Conservation (phyloP, 2,113 vertebrate genomes). For the Brachyhypopomus occidentalis region DNA sequence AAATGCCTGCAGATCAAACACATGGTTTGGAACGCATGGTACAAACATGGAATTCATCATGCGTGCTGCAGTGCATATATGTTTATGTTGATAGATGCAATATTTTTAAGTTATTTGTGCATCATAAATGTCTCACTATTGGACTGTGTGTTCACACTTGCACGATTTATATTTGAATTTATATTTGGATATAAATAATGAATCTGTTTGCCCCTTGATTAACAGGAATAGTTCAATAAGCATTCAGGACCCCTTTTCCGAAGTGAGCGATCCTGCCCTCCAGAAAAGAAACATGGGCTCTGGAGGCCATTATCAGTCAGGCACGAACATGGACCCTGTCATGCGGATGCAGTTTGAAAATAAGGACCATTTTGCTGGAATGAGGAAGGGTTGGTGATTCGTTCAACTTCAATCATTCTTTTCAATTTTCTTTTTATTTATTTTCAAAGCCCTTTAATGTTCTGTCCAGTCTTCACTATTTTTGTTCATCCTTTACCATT, state of each 20-base stretch:
- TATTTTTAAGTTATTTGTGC: background rate
- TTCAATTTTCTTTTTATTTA: background rate
- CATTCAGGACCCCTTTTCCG: conserved; percentile 91
- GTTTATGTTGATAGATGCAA: background rate
- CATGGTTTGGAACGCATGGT: background rate
- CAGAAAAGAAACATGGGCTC: conserved; percentile 89
- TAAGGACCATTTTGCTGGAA: conserved; percentile 94
- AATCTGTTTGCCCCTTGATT: conserved; percentile 64
- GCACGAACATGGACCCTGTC: conserved; percentile 84
- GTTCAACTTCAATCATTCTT: background rate
- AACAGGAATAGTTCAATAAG: conserved; percentile 82
- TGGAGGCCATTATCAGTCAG: conserved; percentile 86
- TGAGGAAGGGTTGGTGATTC: conserved; percentile 89
- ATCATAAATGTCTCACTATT: background rate
- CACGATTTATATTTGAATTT: conserved; percentile 1
- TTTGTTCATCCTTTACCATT: conserved; percentile 56
- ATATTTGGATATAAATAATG: conserved; percentile 71
- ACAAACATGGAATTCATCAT: background rate
- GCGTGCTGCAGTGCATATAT: background rate
- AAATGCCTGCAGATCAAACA: background rate
- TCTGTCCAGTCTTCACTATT: conserved; percentile 48
- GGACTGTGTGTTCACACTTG: background rate
- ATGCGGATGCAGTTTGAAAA: conserved; percentile 89
- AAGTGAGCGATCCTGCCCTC: conserved; percentile 84
- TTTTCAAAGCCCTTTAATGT: background rate